Evolutionary conservation across 1,140 invertebrate species (phyloP), one percentile per base, ranked within the genome.

Genomic region (Bursaphelenchus mucronatus): DNA sequence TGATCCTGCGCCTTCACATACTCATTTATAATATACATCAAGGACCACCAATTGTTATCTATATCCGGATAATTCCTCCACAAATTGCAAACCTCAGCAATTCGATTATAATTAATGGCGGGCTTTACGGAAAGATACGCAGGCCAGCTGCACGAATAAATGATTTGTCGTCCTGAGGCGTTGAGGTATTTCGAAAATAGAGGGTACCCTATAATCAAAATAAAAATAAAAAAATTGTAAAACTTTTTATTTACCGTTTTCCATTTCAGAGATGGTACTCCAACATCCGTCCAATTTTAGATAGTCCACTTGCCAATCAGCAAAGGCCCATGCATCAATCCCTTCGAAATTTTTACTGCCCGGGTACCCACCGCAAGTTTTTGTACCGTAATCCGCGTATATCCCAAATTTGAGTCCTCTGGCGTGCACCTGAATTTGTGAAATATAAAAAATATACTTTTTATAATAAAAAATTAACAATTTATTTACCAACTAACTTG

Each of bases 141-240:
- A 5, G 94, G 93, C 94, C 94, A 97, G 82, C 90, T 92, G 83
- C 94, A 97, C 0, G 92, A 93, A 82, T 94, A 97, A 15, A 95
- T 85, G 88, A 97, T 97, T 19, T 88, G 86, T 57, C 88, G 85
- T 9, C 91, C 91, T 30, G 94, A 96, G 73, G 85, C 76, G 76
- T 92, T 97, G 53, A 97, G 83, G 68, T 89, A 87, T 45, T 85
- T 87, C 9, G 90, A 90, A 83, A 97, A 95, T 72, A 89, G 88
- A 0, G 92, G 90, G 83, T 96, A 97, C 15, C 30, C 63, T 64
- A 64, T 7, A 66, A n/a, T 5, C 13, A n/a, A 52, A 63, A 15
- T 59, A 3, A 61, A 61, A 59, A n/a, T 39, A 61, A 15, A 55
- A 45, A 1, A 15, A n/a, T 63, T 61, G n/a, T 1, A 52, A 21